phyloP scores from a whole-genome alignment of 2,888 invertebrate species.

The Uropetala carovei region DNA sequence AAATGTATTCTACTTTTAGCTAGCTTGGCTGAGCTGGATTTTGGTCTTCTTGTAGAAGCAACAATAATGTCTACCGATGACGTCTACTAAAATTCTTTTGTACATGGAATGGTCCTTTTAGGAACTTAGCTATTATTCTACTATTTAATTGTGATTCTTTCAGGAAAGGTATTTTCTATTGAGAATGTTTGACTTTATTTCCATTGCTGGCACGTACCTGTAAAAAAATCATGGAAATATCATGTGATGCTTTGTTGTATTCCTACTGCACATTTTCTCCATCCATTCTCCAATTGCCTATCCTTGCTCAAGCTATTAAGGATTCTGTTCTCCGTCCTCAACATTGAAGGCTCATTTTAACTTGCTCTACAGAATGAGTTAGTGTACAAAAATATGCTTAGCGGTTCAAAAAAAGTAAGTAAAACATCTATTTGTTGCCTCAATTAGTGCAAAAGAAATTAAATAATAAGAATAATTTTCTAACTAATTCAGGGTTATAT shows the following conservation, averaged over 20 bases:
- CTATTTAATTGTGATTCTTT: conserved; percentile 33
- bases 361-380: conserved; percentile 58
- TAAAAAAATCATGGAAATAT: conserved; percentile 34
- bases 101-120: conserved; percentile 16
- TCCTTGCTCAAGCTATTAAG: conserved; percentile 61
- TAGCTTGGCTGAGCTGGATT: conserved; percentile 89
- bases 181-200: conserved; percentile 8
- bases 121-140: conserved; percentile 17
- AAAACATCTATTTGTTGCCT: not conserved
- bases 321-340: conserved; percentile 58
- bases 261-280: conserved; percentile 56
- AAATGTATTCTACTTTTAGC: conserved; percentile 75
- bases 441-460: not conserved
- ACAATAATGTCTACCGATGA: conserved; percentile 82
- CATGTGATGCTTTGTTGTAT: conserved; percentile 51
- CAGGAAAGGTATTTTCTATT: conserved; percentile 34
- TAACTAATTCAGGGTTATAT: not conserved
- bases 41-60: conserved; percentile 90
- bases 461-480: not conserved
- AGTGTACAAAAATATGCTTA: conserved; percentile 34
- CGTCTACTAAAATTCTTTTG: conserved; percentile 69
- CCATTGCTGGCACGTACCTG: conserved; percentile 57
- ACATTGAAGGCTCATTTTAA: conserved; percentile 57
- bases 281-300: conserved; percentile 52
- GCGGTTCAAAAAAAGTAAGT: not conserved